These are phyloP conservation scores for Dunckerocampus dactyliophorus DNA, from an alignment of 2,113 vertebrate species.

Conservation along the genomic window DNA sequence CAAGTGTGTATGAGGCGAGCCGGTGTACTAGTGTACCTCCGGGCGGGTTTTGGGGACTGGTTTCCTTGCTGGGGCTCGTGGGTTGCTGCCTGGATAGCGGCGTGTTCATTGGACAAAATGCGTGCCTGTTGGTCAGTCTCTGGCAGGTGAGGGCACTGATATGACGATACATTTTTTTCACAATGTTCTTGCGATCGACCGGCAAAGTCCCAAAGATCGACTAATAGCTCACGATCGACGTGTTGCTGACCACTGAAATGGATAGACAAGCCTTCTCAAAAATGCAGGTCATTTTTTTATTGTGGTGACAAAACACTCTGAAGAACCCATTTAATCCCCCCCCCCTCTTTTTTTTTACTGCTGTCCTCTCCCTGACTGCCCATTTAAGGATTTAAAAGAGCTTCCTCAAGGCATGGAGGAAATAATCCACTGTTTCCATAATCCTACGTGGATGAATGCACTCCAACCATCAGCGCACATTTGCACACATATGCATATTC, in stretches of 20 bases:
- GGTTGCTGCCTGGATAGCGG: no score
- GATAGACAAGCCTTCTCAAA: constrained; percentile 23
- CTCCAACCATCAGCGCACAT: constrained; percentile 19
- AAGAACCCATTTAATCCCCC: constrained; percentile 23
- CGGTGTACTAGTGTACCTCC: no score
- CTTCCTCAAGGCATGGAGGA: constrained; percentile 25
- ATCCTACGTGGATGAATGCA: constrained; percentile 43
- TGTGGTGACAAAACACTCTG: constrained; percentile 9
- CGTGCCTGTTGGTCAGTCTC: no score
- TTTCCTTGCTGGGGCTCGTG: no score
- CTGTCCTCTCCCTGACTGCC: constrained; percentile 53
- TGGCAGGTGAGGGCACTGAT: no score
- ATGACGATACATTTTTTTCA: no score
- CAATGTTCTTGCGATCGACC: no score
- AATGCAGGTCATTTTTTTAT: constrained; percentile 11
- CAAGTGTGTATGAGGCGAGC: no score
- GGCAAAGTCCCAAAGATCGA: no score
- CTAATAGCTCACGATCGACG: no score
- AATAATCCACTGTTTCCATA: constrained; percentile 58
- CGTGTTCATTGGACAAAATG: no score
- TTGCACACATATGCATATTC: constrained; percentile 1
- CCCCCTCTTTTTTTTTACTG: neutral
- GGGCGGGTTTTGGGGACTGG: no score
- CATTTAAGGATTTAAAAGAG: constrained; percentile 47
- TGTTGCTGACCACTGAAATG: constrained; percentile 19